Percentiles rank a stretch among this genome's conserved stretches.
Evolutionary conservation across 2,797 vertebrate genomes (phyloP).

Genomic region (Odontamblyopus rebecca): DNA sequence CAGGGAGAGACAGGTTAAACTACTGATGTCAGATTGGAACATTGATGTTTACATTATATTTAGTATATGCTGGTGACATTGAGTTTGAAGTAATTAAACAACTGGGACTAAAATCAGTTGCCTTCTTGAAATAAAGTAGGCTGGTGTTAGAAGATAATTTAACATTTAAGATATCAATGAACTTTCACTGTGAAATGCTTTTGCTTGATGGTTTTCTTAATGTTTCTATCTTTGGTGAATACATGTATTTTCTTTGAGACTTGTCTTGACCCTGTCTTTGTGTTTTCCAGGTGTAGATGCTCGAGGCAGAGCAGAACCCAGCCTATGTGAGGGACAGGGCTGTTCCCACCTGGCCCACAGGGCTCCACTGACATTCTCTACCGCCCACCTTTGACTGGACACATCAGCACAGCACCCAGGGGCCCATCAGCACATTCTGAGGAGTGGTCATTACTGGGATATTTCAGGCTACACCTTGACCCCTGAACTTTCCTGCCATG

Average conservation of each 20-base stretch:
- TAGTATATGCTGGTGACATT: neutral
- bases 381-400: slow-evolving; percentile 14
- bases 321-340: slow-evolving; percentile 69
- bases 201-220: neutral
- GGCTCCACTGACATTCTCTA: slow-evolving; percentile 53
- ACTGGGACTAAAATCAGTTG: neutral
- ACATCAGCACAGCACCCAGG: slow-evolving; percentile 15
- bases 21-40: neutral
- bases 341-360: slow-evolving; percentile 64
- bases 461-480: slow-evolving; percentile 47
- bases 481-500: slow-evolving; percentile 75
- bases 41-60: neutral
- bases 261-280: slow-evolving; percentile 12
- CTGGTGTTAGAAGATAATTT: neutral
- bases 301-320: slow-evolving; percentile 65
- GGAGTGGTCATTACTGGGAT: slow-evolving; percentile 37
- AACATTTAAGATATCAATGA: neutral
- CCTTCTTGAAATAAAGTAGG: neutral
- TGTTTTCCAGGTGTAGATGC: slow-evolving; percentile 74
- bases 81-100: neutral
- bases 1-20: slow-evolving; percentile 11
- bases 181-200: neutral
- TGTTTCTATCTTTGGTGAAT: neutral
- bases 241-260: too few species aligned
- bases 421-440: slow-evolving; percentile 32